Evolutionary conservation across 2,888 invertebrate species (phyloP).

Genomic region (Eremobia ochroleuca): DNA sequence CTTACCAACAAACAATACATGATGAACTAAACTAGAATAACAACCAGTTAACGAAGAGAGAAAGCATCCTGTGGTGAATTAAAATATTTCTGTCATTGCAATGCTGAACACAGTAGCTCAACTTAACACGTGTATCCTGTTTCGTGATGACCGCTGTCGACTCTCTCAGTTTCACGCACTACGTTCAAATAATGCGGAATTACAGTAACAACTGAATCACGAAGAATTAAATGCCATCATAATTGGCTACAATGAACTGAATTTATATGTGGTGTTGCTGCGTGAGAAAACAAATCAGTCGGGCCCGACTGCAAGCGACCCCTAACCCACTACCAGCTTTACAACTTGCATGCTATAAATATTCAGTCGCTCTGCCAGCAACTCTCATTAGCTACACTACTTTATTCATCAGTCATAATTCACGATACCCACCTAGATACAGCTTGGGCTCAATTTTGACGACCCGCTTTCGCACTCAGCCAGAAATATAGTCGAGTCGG

Average conservation of each 20-base stretch:
- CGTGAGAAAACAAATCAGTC: conserved; percentile 79
- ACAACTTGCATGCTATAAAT: conserved; percentile 87
- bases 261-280: conserved; percentile 72
- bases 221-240: conserved; percentile 71
- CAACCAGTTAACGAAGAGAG: conserved; percentile 48
- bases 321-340: conserved; percentile 79
- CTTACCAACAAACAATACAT: background rate
- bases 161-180: conserved; percentile 50
- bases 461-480: conserved; percentile 84
- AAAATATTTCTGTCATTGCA: conserved; percentile 63
- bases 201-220: conserved; percentile 62
- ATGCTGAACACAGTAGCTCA: conserved; percentile 61
- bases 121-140: conserved; percentile 72
- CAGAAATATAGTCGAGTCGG: conserved; percentile 81
- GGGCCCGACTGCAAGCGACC: conserved; percentile 57
- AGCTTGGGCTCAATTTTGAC: conserved; percentile 91
- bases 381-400: conserved; percentile 74
- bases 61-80: conserved; percentile 58
- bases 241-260: conserved; percentile 74
- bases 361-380: conserved; percentile 81
- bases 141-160: conserved; percentile 55
- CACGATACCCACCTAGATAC: conserved; percentile 88
- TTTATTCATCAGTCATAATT: conserved; percentile 63
- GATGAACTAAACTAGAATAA: conserved; percentile 35
- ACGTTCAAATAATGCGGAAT: conserved; percentile 54